Conservation (phyloP, 2,797 vertebrate genomes). For the Fistularia tabacaria region DNA sequence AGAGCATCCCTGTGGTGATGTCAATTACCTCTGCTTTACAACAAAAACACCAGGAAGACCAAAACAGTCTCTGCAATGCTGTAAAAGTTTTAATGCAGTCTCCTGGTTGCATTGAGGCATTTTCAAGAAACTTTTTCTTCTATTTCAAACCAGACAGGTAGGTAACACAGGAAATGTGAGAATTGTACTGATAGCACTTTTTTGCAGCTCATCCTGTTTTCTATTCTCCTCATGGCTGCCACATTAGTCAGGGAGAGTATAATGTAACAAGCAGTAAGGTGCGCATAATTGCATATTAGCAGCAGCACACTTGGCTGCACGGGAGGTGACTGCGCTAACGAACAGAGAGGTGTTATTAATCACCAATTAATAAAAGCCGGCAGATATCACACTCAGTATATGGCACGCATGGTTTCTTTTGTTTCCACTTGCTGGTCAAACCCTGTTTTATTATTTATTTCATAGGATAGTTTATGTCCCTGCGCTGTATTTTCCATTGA, state of each 20-base stretch:
- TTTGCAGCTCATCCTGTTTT: conserved; percentile 54
- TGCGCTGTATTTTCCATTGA: conserved; percentile 62
- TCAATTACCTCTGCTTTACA: conserved; percentile 77
- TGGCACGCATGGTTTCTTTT: conserved; percentile 67
- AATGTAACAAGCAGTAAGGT: conserved; percentile 93
- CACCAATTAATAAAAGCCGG: conserved; percentile 90
- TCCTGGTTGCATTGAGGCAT: conserved; percentile 63
- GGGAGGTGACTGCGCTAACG: conserved; percentile 95
- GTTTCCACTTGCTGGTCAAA: conserved; percentile 65
- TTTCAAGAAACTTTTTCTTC: conserved; percentile 52
- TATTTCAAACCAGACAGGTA: conserved; percentile 38
- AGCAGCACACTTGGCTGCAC: conserved; percentile 88
- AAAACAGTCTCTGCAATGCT: conserved; percentile 68
- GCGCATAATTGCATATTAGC: conserved; percentile 87
- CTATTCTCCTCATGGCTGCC: conserved; percentile 74
- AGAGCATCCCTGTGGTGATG: conserved; percentile 77
- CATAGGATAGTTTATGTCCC: conserved; percentile 68
- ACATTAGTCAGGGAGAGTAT: conserved; percentile 74
- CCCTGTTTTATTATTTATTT: conserved; percentile 68
- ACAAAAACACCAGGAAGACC: conserved; percentile 66
- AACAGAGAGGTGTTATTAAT: conserved; percentile 97
- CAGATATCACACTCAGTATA: conserved; percentile 70
- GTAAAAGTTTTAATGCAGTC: conserved; percentile 72
- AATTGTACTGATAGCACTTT: conserved; percentile 54
- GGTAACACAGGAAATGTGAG: conserved; percentile 50